A percentile compares a stretch with the other conserved stretches of the same genome.
phyloP scores from a whole-genome alignment of 2,797 vertebrate genomes.

The Sphenodon punctatus region DNA sequence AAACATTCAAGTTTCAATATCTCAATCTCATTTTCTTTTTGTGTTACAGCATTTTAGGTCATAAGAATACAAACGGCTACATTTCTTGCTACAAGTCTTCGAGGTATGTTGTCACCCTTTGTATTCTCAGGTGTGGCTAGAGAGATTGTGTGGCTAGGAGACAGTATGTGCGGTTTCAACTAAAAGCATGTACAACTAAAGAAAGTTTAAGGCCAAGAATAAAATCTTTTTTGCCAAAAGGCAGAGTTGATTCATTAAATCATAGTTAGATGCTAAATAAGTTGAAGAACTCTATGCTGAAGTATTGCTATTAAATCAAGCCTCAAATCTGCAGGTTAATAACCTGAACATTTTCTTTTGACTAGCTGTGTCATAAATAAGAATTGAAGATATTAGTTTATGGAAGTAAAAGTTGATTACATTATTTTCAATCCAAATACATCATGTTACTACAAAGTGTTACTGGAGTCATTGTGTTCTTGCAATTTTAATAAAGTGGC shows the following conservation, averaged over 20 bases:
- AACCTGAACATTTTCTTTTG: background rate
- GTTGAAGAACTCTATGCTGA: background rate
- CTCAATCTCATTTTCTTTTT: background rate
- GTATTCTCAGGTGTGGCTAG: rapidly evolving
- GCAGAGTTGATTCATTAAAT: background rate
- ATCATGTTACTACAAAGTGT: background rate
- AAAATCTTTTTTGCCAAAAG: background rate
- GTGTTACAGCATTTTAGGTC: background rate
- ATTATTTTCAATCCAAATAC: background rate
- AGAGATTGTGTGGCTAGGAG: background rate
- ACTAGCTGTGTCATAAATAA: background rate
- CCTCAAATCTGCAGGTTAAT: background rate
- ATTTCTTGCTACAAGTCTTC: background rate
- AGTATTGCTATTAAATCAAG: background rate
- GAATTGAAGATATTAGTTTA: background rate
- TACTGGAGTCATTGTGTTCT: background rate
- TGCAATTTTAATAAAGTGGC: background rate
- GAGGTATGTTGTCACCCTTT: background rate
- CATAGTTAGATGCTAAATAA: background rate
- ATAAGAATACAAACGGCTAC: no score
- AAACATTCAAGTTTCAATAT: background rate
- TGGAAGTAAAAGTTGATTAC: background rate
- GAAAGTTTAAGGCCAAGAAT: background rate
- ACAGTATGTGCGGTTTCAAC: background rate
- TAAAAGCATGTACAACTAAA: background rate